Percentiles rank a stretch among this genome's conserved stretches.
Conservation (phyloP, 2,113 vertebrate species). For the Pomatostomus ruficeps region DNA sequence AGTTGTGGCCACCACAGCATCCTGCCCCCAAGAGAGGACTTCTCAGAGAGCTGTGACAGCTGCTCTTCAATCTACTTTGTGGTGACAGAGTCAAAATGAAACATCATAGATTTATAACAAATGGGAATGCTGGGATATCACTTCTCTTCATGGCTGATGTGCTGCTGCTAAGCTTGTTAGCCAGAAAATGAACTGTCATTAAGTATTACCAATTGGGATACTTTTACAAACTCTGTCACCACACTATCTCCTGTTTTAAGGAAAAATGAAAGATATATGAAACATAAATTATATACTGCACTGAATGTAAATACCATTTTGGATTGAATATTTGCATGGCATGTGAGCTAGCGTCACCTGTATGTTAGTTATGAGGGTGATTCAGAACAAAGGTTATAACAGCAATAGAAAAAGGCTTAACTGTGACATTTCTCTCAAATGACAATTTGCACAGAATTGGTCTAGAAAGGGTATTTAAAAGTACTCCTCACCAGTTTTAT, state of each 20-base stretch:
- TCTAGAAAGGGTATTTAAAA: neutral
- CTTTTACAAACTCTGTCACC: neutral
- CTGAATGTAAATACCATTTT: neutral
- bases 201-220: neutral
- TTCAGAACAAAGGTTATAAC: neutral
- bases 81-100: neutral
- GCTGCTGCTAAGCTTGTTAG: neutral
- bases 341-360: neutral
- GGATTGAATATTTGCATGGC: neutral
- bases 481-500: neutral
- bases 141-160: neutral
- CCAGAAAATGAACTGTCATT: neutral
- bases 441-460: neutral
- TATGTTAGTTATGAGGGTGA: neutral
- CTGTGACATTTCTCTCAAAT: neutral
- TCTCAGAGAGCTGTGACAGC: neutral
- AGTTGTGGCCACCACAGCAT: neutral
- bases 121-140: neutral
- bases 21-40: neutral
- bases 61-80: neutral
- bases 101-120: rapidly evolving
- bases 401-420: neutral
- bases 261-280: neutral
- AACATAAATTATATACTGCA: neutral
- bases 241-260: neutral